Conservation (phyloP, 2,113 vertebrate species). For the Grammomys surdaster region DNA sequence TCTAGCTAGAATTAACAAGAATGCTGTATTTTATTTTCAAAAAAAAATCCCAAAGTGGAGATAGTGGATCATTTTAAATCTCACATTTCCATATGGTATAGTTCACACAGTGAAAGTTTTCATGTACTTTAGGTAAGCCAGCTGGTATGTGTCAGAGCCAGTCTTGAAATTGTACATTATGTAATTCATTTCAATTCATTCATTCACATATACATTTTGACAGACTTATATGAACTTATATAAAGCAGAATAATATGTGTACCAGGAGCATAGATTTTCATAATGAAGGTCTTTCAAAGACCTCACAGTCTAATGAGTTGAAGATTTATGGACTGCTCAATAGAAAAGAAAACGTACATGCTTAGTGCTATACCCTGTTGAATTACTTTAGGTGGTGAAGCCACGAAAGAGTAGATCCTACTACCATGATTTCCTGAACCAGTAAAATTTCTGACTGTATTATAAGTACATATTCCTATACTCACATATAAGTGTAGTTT, state of each 20-base stretch:
- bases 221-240: neutral
- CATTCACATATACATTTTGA: neutral
- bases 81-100: neutral
- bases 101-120: neutral
- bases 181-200: neutral
- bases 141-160: neutral
- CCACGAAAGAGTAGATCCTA: neutral
- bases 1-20: neutral
- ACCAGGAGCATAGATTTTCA: slow-evolving; percentile 48
- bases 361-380: too few relatives aligned
- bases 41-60: neutral
- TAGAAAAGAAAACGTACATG: neutral
- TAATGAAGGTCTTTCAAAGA: slow-evolving; percentile 39
- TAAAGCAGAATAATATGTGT: slow-evolving; percentile 51
- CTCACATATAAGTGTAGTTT: neutral
- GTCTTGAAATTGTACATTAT: neutral
- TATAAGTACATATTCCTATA: neutral
- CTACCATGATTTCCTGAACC: too few relatives aligned
- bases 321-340: neutral
- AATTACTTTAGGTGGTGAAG: neutral
- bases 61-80: neutral
- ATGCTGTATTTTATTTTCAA: neutral
- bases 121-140: neutral
- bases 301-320: slow-evolving; percentile 50
- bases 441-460: neutral